Conservation (phyloP, 2,888 invertebrate genomes). For the Amiota mariae region DNA sequence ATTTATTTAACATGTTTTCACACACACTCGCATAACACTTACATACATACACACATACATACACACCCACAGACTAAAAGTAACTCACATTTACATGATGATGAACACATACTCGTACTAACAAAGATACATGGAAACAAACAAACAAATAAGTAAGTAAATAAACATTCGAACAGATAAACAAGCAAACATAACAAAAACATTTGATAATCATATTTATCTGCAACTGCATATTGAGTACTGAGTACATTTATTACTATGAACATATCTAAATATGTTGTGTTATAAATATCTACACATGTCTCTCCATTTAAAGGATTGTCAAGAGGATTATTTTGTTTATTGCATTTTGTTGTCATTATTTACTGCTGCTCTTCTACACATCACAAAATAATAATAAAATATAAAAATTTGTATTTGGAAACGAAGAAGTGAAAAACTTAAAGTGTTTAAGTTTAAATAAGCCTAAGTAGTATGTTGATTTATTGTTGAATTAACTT, state of each 20-base stretch:
- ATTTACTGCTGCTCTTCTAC: background rate
- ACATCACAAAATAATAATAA: no score
- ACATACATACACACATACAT: conserved; percentile 8
- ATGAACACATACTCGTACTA: no score
- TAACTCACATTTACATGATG: no score
- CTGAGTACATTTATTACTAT: no score
- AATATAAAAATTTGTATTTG: no score
- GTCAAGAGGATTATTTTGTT: conserved; percentile 24
- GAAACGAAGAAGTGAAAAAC: background rate
- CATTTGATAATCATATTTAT: no score
- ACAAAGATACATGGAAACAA: no score
- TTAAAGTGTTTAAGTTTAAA: conserved; percentile 2
- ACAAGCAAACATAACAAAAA: conserved; percentile 42
- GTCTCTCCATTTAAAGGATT: conserved; percentile 22
- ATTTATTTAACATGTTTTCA: conserved; percentile 35
- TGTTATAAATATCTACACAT: no score
- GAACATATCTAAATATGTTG: no score
- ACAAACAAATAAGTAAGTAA: conserved; percentile 54
- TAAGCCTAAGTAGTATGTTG: conserved; percentile 9
- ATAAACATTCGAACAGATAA: conserved; percentile 49
- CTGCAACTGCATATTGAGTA: no score
- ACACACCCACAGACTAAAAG: background rate
- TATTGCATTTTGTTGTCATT: conserved; percentile 12
- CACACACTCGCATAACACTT: conserved; percentile 42
- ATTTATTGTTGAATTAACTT: background rate